A percentile compares a stretch with the other conserved stretches of the same genome.
Conservation (phyloP, 2,888 invertebrate genomes). For the Oxytorus armatus region DNA sequence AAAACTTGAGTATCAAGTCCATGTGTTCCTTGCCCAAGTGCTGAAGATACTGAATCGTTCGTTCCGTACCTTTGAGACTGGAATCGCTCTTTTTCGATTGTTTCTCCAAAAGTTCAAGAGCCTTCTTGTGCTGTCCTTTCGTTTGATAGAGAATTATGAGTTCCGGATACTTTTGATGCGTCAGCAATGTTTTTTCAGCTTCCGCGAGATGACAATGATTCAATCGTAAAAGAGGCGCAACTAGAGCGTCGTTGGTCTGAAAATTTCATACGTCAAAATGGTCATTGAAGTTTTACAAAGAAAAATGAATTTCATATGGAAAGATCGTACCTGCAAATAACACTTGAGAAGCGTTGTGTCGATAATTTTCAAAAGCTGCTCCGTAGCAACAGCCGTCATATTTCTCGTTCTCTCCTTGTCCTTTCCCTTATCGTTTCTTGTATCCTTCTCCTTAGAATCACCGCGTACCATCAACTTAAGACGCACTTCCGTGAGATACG, state of each 20-base stretch:
- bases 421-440: slow-evolving; percentile 72
- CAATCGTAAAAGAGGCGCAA: slow-evolving; percentile 94
- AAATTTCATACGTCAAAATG: slow-evolving; percentile 71
- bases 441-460: slow-evolving; percentile 79
- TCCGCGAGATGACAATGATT: slow-evolving; percentile 98
- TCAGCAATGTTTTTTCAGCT: slow-evolving; percentile 94
- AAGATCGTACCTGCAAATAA: slow-evolving; percentile 89
- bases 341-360: slow-evolving; percentile 99
- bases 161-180: slow-evolving; percentile 95
- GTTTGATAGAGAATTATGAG: slow-evolving; percentile 98
- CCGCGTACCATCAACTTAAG: slow-evolving; percentile 85
- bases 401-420: slow-evolving; percentile 82
- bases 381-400: slow-evolving; percentile 85
- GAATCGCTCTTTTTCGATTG: slow-evolving; percentile 92
- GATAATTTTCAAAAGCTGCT: slow-evolving; percentile 94
- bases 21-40: slow-evolving; percentile 91
- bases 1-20: slow-evolving; percentile 96
- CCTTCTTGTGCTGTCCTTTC: slow-evolving; percentile 96
- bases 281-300: no score
- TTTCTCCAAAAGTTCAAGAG: slow-evolving; percentile 93
- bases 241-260: slow-evolving; percentile 97
- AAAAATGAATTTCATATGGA: slow-evolving; percentile 51
- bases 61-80: slow-evolving; percentile 91
- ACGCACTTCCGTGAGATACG: slow-evolving; percentile 93
- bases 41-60: slow-evolving; percentile 96